Evolutionary conservation across 2,113 vertebrate species (phyloP).

Genomic region (Donacobius atricapilla): DNA sequence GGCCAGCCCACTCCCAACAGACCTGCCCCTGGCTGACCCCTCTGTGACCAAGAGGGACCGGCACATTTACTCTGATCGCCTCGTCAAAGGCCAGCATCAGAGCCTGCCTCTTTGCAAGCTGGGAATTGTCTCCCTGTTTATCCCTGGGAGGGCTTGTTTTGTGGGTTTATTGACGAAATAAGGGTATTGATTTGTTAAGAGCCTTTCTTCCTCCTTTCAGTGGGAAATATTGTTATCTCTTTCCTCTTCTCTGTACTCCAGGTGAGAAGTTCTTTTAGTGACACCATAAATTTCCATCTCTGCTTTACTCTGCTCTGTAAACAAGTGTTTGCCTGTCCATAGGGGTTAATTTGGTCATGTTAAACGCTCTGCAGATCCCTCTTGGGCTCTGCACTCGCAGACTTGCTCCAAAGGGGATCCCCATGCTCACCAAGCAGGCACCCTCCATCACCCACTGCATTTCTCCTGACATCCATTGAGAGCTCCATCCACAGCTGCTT

Average conservation of each 20-base stretch:
- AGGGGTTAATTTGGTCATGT: slow-evolving; percentile 72
- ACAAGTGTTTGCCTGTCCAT: slow-evolving; percentile 68
- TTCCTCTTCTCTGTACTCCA: slow-evolving; percentile 12
- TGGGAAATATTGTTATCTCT: slow-evolving; percentile 62
- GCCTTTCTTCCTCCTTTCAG: slow-evolving; percentile 69
- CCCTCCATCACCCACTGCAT: background rate
- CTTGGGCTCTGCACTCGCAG: background rate
- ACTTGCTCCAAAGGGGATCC: background rate
- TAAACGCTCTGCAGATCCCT: slow-evolving; percentile 35
- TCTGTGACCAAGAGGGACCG: rapidly evolving
- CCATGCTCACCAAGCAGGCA: rapidly evolving
- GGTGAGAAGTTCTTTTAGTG: slow-evolving; percentile 69
- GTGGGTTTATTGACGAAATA: slow-evolving; percentile 73
- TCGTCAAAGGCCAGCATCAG: background rate
- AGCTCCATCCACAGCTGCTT: background rate
- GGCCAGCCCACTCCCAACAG: background rate
- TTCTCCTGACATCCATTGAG: background rate
- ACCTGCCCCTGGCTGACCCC: background rate
- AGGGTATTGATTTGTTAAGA: slow-evolving; percentile 77
- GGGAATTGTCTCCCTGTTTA: slow-evolving; percentile 58
- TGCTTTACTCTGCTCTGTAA: slow-evolving; percentile 66
- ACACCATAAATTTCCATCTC: slow-evolving; percentile 73
- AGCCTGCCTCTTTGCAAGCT: slow-evolving; percentile 21
- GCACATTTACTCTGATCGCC: rapidly evolving
- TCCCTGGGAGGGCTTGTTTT: slow-evolving; percentile 53